Evolutionary conservation across 1,140 invertebrate species (phyloP).

Genomic region (Saxidomus purpurata): DNA sequence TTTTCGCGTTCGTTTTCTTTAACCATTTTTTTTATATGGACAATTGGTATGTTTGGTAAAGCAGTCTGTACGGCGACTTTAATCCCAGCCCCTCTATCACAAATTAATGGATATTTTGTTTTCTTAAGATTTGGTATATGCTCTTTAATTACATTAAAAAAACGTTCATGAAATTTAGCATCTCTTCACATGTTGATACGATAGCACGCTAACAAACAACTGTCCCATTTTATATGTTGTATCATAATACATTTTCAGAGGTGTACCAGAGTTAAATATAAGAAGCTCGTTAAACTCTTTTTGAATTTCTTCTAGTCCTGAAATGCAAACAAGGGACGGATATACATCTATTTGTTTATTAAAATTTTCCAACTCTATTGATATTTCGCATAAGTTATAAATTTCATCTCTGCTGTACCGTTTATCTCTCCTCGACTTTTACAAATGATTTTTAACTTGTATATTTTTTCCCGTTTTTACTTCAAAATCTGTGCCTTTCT

Average conservation of each 20-base stretch:
- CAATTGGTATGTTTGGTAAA: conserved; percentile 30
- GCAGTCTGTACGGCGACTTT: not conserved
- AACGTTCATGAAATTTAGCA: conserved; percentile 20
- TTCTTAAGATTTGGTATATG: not conserved
- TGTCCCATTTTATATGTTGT: not conserved
- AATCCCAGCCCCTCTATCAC: conserved; percentile 10
- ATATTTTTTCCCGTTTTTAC: not conserved
- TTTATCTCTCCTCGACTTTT: not conserved
- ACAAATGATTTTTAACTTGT: conserved; percentile 12
- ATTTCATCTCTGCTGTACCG: not conserved
- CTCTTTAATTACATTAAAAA: conserved; percentile 15
- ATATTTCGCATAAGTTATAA: not conserved
- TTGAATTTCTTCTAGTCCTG: not conserved
- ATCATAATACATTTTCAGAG: not conserved
- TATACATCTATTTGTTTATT: not conserved
- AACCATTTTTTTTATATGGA: not conserved
- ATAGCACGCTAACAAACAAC: not conserved
- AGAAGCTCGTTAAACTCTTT: not conserved
- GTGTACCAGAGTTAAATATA: not conserved
- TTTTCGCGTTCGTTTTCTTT: not conserved
- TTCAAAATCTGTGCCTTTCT: not conserved
- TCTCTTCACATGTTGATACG: conserved; percentile 5
- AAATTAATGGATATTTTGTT: not conserved
- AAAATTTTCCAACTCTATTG: conserved; percentile 1
- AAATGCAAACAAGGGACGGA: not conserved